These are phyloP conservation scores for Sinonovacula constricta DNA, from an alignment of 1,140 invertebrate genomes.

Conservation along the genomic window DNA sequence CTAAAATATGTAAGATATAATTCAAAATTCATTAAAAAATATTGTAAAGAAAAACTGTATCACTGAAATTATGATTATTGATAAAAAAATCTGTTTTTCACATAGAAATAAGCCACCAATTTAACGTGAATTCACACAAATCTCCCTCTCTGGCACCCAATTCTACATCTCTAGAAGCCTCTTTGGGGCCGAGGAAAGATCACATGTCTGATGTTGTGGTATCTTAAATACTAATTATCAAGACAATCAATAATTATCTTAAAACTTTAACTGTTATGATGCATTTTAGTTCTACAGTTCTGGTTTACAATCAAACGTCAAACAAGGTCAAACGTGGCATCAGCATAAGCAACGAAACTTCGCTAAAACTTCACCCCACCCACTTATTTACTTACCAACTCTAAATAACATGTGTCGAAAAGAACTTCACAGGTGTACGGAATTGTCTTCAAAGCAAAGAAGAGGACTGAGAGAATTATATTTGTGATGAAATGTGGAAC, in stretches of 20 bases:
- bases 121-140: too few relatives aligned
- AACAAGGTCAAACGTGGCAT: not conserved
- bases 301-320: not conserved
- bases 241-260: not conserved
- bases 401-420: constrained; percentile 36
- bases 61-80: too few relatives aligned
- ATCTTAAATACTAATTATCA: not conserved
- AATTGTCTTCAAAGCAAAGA: constrained; percentile 34
- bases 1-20: too few relatives aligned
- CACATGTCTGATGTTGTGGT: too few relatives aligned
- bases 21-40: too few relatives aligned
- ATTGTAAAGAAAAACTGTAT: too few relatives aligned
- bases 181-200: too few relatives aligned
- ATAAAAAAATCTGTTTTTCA: too few relatives aligned
- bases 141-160: too few relatives aligned
- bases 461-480: constrained; percentile 22
- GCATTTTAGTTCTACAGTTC: not conserved
- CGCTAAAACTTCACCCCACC: too few relatives aligned
- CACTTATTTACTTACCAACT: constrained; percentile 41
- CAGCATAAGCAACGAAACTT: not conserved
- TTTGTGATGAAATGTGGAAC: constrained; percentile 40
- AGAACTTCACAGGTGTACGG: constrained; percentile 28
- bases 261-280: not conserved
- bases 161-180: too few relatives aligned
- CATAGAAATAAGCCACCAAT: too few relatives aligned